phyloP scores from a whole-genome alignment of 2,113 vertebrate species.

The Siniperca chuatsi region DNA sequence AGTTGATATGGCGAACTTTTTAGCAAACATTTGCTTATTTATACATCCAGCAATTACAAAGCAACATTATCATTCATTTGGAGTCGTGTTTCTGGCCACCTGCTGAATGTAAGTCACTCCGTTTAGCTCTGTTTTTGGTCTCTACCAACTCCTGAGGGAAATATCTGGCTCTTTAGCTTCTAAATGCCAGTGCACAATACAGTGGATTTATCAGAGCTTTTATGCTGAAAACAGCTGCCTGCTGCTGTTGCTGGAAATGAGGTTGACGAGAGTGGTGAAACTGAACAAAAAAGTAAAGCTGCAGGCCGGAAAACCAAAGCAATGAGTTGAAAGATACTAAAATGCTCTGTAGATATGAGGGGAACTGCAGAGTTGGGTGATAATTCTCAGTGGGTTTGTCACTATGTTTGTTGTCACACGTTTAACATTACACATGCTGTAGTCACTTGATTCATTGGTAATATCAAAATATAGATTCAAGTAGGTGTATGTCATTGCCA shows the following conservation, averaged over 20 bases:
- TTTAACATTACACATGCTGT: background rate
- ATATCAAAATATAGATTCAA: background rate
- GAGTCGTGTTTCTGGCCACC: background rate
- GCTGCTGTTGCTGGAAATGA: background rate
- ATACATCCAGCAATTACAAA: constrained; percentile 4
- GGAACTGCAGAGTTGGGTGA: background rate
- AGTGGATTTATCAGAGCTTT: background rate
- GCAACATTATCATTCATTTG: background rate
- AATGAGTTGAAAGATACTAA: background rate
- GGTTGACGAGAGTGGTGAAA: background rate
- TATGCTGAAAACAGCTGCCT: background rate
- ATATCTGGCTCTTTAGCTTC: background rate
- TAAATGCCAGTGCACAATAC: background rate
- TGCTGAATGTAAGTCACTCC: background rate
- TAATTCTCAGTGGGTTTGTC: background rate
- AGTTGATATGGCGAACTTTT: no score
- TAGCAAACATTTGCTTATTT: background rate
- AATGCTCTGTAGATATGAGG: background rate
- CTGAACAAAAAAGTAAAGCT: background rate
- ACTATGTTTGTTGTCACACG: no score
- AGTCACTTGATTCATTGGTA: background rate
- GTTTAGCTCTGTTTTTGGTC: background rate
- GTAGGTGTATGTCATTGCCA: background rate
- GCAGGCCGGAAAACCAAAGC: background rate
- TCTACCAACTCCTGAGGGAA: background rate